These are phyloP conservation scores for Eupithecia vulgata DNA, from an alignment of 2,888 invertebrate genomes.

Conservation along the genomic window DNA sequence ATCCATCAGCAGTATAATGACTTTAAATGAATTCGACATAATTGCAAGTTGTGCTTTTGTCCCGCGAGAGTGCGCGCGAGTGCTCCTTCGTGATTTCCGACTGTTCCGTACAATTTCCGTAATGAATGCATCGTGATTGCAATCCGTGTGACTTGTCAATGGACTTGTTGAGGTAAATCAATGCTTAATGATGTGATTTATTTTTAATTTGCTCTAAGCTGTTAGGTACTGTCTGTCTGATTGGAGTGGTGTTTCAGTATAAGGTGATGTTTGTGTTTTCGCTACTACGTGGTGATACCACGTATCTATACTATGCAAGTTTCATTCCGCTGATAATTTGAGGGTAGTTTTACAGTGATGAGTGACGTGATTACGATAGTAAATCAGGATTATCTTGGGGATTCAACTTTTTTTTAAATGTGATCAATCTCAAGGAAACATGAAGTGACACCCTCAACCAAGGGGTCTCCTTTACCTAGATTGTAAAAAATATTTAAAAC, in stretches of 20 bases:
- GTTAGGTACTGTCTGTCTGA: not conserved
- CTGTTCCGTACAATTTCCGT: not conserved
- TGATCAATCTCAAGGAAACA: not conserved
- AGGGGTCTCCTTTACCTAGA: not conserved
- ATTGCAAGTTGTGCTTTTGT: not conserved
- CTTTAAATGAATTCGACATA: not conserved
- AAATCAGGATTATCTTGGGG: too few relatives aligned
- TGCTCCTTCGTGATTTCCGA: not conserved
- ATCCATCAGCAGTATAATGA: not conserved
- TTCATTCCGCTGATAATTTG: too few relatives aligned
- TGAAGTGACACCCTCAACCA: not conserved
- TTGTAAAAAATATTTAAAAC: constrained; percentile 3
- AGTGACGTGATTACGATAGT: too few relatives aligned
- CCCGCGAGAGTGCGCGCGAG: constrained; percentile 1
- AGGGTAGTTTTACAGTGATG: too few relatives aligned
- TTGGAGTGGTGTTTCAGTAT: not conserved
- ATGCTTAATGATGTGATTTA: not conserved
- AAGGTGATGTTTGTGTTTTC: too few relatives aligned
- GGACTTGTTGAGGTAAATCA: not conserved
- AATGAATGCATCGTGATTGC: not conserved
- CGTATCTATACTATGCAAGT: too few relatives aligned
- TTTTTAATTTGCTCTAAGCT: not conserved
- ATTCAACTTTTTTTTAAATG: not conserved
- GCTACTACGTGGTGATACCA: too few relatives aligned
- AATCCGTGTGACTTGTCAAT: not conserved